Evolutionary conservation across 92 coral and sea anemone genomes (phyloP), one percentile per base, ranked within the genome.

Genomic region (Plumapathes pennacea): DNA sequence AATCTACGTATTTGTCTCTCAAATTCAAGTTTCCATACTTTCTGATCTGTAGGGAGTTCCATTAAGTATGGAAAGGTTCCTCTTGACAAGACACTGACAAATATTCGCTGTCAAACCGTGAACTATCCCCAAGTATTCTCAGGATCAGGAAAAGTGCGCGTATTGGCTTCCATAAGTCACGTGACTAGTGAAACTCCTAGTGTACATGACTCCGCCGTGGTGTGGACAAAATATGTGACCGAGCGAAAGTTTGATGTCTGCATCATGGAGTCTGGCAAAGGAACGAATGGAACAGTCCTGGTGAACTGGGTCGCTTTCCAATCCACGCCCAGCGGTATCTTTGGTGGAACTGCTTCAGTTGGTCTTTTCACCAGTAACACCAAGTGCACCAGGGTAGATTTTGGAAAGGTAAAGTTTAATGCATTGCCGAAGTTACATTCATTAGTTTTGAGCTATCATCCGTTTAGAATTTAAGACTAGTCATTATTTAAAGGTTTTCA

Each of bases 251-350:
- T 77, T 50, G 55, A 60, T 6, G 59, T 69, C 4, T 77, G 84
- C 34, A 43, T 60, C 17, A 18, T 69, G 30, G 84, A 69, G 37
- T 51, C 77, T 25, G 84, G 84, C 4, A 34, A 7, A 36, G 78
- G 77, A 1, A 20, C 78, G 18, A 61, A 68, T 34, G 67, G 72
- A 10, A 50, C 77, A 0, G 54, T 45, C 3, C 21, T 60, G 1
- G 56, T 76, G 38, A 58, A 66, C 69, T 76, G 82, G 82, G 15
- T 76, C 20, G 68, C 82, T 3, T 54, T 49, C 34, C 76, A 52
- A 13, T 52, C 64, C 46, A 48, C 69, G 38, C 82, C 75, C 4
- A 34, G 56, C 24, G 82, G 75, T 8, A 30, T 39, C 2, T 19
- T 67, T 14, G 32, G 32, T 40, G 69, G 69, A 12, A 24, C 54